These are phyloP conservation scores for Aphelenchoides fujianensis DNA, from an alignment of 1,140 invertebrate species.

Conservation along the genomic window DNA sequence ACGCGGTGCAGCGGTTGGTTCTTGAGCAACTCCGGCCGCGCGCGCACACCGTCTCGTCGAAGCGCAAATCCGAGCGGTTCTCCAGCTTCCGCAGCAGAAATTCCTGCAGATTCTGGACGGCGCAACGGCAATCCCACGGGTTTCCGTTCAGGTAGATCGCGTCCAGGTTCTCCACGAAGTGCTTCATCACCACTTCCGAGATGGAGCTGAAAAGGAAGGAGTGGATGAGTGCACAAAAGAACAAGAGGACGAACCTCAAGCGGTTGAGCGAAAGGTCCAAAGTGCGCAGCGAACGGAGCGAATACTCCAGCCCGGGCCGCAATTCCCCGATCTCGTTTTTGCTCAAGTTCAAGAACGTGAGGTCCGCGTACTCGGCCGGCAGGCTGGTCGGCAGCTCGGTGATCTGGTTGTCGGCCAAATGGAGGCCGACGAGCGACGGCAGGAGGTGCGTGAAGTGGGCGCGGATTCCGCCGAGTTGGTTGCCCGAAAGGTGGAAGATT, in stretches of 20 bases:
- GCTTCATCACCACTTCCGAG: slow-evolving; percentile 27
- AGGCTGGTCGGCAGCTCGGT: slow-evolving; percentile 41
- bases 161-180: slow-evolving; percentile 41
- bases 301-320: slow-evolving; percentile 28
- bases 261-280: slow-evolving; percentile 50
- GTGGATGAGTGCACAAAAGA: too few relatives aligned
- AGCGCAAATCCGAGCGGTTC: slow-evolving; percentile 33
- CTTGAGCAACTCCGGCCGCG: slow-evolving; percentile 38
- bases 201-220: slow-evolving; percentile 31
- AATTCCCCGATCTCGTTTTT: slow-evolving; percentile 31
- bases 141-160: slow-evolving; percentile 39
- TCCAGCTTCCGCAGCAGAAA: slow-evolving; percentile 44
- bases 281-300: slow-evolving; percentile 32
- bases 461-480: slow-evolving; percentile 32
- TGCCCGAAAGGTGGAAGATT: slow-evolving; percentile 51
- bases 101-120: slow-evolving; percentile 48
- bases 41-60: slow-evolving; percentile 49
- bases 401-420: slow-evolving; percentile 53
- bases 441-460: slow-evolving; percentile 32
- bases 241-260: too few relatives aligned
- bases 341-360: slow-evolving; percentile 45
- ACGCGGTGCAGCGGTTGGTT: slow-evolving; percentile 45
- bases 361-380: slow-evolving; percentile 34
- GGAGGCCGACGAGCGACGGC: slow-evolving; percentile 37
- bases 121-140: slow-evolving; percentile 58